phyloP scores from a whole-genome alignment of 2,797 vertebrate genomes.

The Heteromormyrus szaboi region DNA sequence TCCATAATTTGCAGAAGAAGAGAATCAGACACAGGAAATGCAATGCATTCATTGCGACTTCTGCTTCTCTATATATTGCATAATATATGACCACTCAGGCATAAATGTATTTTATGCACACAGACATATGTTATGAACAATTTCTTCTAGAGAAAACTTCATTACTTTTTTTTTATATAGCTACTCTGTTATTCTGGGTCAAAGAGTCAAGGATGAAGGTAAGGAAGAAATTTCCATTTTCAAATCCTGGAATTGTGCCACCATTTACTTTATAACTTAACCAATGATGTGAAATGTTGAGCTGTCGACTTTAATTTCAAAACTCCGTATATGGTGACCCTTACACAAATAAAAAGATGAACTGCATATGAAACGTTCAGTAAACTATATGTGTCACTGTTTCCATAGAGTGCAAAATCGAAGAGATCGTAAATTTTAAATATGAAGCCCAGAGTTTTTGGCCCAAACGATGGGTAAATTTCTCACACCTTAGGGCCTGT shows the following conservation, averaged over 20 bases:
- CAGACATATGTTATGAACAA: not conserved
- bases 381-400: not conserved
- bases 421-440: not conserved
- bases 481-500: conserved; percentile 30
- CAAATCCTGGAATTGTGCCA: not conserved
- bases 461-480: conserved; percentile 32
- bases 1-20: not conserved
- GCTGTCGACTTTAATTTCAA: not conserved
- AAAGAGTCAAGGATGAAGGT: not conserved
- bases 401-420: not conserved
- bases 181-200: not conserved
- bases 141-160: not conserved
- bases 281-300: not conserved
- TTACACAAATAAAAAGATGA: not conserved
- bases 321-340: not conserved
- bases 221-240: not conserved
- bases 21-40: not conserved
- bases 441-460: conserved; percentile 17
- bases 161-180: not conserved
- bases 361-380: not conserved
- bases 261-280: not conserved
- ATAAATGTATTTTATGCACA: not conserved
- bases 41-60: not conserved
- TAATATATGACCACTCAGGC: not conserved
- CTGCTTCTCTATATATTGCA: not conserved